These are phyloP conservation scores for Diabrotica balteata DNA, from an alignment of 2,888 invertebrate species.

Conservation along the genomic window DNA sequence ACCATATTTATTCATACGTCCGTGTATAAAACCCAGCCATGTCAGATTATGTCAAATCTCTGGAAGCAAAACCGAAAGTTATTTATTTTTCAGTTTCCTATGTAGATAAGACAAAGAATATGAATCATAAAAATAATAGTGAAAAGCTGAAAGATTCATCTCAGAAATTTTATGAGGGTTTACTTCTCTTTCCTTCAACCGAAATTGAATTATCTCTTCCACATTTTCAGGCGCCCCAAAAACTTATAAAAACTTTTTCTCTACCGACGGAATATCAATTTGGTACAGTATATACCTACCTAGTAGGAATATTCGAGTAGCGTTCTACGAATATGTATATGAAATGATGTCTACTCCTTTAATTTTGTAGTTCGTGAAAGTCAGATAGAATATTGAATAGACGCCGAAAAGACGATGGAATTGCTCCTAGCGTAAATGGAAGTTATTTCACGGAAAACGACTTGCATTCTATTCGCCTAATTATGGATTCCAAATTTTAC, in stretches of 20 bases:
- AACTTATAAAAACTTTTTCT: conserved; percentile 29
- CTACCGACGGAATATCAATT: conserved; percentile 28
- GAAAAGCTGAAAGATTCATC: conserved; percentile 8
- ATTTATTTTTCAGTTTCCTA: too few relatives aligned
- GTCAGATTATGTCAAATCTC: too few relatives aligned
- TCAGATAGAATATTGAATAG: conserved; percentile 30
- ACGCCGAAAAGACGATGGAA: conserved; percentile 22
- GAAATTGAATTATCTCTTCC: conserved; percentile 27
- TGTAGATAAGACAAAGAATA: too few relatives aligned
- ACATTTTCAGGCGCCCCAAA: conserved; percentile 27
- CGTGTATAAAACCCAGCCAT: too few relatives aligned
- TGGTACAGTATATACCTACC: conserved; percentile 26
- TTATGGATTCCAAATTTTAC: conserved; percentile 19
- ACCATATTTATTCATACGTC: too few relatives aligned
- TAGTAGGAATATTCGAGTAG: conserved; percentile 23
- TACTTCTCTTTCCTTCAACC: conserved; percentile 10
- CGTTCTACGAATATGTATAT: conserved; percentile 29
- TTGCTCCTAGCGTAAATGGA: conserved; percentile 21
- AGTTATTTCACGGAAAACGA: conserved; percentile 20
- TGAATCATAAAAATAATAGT: conserved; percentile 14
- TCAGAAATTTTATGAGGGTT: conserved; percentile 16
- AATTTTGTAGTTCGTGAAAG: conserved; percentile 30
- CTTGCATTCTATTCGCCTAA: conserved; percentile 22
- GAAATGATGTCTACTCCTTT: conserved; percentile 31
- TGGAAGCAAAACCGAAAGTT: too few relatives aligned